Base-by-base conservation (phyloP, 2,113 vertebrate genomes). In the Crotophaga sulcirostris region DNA sequence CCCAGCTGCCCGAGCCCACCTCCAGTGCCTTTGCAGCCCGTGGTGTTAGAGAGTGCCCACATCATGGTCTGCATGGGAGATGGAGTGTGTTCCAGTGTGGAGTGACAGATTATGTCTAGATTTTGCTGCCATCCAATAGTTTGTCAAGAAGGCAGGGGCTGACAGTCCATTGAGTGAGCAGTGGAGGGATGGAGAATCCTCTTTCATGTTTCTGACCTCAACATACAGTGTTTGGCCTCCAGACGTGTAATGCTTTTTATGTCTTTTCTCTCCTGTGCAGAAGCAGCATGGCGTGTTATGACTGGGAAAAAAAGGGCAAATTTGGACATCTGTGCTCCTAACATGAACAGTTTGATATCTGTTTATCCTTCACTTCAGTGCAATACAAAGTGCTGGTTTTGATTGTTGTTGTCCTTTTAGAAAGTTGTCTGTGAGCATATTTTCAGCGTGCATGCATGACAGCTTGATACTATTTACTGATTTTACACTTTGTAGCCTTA, bases 31-130 rank as follows among this genome's bases (percentile, higher is more conserved):
- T 33, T 11, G 29, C 26, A 38, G 73, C 2, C 55, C 3, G 6
- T 16, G 40, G 5, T 47, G 26, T 21, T 10, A 11, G 44, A 21
- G 51, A 20, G 23, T 28, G 44, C 33, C 87, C 74, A 9, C 0
- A 0, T 40, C 36, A 7, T 2, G 0, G 10, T 5, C 81, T 85
- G 62, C 40, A 8, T 21, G 15, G 73, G 45, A 34, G 25, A 23
- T 33, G 24, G 42, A 34, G 3, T 36, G 51, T 10, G 7, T 58
- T 54, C n/a, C 64, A 29, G 52, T 5, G 0, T 0, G 2, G 7
- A 42, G 47, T 25, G 19, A 11, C 67, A 38, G 34, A 15, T 16
- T 58, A 28, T 11, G 31, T 67, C 56, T 59, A 0, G 16, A 1
- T 68, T 85, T 74, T 72, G 31, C 62, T 6, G 1, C 33, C n/a